Evolutionary conservation across 2,888 invertebrate species (phyloP).

Genomic region (Drosophila greeni): DNA sequence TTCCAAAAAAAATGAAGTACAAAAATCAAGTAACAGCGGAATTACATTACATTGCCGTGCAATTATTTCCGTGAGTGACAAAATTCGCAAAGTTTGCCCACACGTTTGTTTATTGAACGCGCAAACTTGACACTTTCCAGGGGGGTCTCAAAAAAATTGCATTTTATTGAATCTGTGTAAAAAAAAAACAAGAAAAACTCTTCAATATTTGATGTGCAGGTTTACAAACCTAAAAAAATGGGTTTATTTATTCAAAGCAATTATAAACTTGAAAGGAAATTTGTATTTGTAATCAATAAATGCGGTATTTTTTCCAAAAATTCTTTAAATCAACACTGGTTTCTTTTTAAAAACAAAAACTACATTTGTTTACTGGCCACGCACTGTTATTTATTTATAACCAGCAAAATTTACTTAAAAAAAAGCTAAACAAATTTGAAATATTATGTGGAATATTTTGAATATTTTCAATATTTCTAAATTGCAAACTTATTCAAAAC

Average conservation of each 20-base stretch:
- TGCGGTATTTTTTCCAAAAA: not conserved
- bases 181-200: slow-evolving; percentile 2
- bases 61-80: not conserved
- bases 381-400: slow-evolving; percentile 1
- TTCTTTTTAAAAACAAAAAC: not conserved
- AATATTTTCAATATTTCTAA: no score
- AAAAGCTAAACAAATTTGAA: not conserved
- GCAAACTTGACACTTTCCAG: not conserved
- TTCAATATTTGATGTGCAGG: not conserved
- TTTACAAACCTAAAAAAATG: no score
- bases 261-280: not conserved
- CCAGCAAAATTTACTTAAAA: not conserved
- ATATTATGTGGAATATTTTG: no score
- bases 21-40: slow-evolving; percentile 1
- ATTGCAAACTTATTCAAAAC: no score
- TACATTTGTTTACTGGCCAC: not conserved
- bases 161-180: not conserved
- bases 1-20: slow-evolving; percentile 3
- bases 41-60: slow-evolving; percentile 8
- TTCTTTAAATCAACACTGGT: not conserved
- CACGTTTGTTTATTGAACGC: slow-evolving; percentile 8
- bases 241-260: not conserved
- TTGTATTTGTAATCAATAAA: not conserved
- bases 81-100: slow-evolving; percentile 1
- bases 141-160: not conserved